phyloP scores from a whole-genome alignment of 2,113 vertebrate genomes.

The Psittacara wagleri region DNA sequence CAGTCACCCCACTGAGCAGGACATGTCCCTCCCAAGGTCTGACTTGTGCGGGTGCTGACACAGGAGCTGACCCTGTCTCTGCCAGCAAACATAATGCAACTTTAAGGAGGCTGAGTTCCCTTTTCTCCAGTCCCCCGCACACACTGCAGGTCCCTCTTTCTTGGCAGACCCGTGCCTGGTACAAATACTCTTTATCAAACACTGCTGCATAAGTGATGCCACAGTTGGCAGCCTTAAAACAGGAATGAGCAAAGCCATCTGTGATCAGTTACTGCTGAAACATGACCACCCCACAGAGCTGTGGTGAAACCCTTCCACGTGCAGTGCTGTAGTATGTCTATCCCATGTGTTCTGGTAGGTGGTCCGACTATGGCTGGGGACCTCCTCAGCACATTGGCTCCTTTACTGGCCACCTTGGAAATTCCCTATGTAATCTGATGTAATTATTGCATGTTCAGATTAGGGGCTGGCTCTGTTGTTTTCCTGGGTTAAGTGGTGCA shows the following conservation, averaged over 20 bases:
- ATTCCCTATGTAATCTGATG: background rate
- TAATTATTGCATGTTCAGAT: background rate
- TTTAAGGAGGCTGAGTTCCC: background rate
- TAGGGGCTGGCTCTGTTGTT: background rate
- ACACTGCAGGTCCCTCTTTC: background rate
- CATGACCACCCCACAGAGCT: fast-evolving
- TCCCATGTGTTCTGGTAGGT: background rate
- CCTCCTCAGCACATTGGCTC: background rate
- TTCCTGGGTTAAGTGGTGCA: fast-evolving
- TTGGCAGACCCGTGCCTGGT: background rate
- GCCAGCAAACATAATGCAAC: background rate
- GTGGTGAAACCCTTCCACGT: fast-evolving
- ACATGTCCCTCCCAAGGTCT: background rate
- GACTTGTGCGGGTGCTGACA: background rate
- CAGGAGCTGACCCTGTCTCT: background rate
- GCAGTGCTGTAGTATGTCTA: background rate
- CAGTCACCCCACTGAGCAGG: background rate
- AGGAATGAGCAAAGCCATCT: fast-evolving
- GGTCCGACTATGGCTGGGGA: background rate
- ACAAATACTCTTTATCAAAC: background rate
- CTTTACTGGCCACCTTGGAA: background rate
- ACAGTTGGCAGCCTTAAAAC: background rate
- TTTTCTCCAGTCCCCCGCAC: background rate
- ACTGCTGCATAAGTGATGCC: background rate
- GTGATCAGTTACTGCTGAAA: background rate